Conservation (phyloP, 2,888 invertebrate species). For the Drosophila rellima region DNA sequence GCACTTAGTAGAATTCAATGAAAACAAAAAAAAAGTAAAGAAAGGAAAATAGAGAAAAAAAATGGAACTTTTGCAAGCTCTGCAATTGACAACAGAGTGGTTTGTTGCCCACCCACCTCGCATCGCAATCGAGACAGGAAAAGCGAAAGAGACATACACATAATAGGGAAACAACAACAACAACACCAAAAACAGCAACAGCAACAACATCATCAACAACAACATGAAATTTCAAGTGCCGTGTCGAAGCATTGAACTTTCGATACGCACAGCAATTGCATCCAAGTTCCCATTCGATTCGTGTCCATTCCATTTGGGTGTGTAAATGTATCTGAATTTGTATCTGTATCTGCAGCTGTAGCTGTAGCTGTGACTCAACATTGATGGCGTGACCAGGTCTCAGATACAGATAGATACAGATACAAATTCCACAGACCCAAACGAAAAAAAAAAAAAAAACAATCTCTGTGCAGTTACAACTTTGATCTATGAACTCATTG, state of each 20-base stretch:
- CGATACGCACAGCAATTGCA: constrained; percentile 23
- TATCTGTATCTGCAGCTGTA: not conserved
- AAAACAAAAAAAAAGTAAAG: constrained; percentile 7
- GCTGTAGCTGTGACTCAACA: constrained; percentile 10
- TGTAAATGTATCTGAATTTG: not conserved
- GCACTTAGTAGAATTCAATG: constrained; percentile 37
- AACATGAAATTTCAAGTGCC: constrained; percentile 53
- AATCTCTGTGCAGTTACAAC: constrained; percentile 6
- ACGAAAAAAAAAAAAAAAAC: constrained; percentile 2
- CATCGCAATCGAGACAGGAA: not conserved
- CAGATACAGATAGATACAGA: constrained; percentile 22
- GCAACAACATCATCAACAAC: constrained; percentile 26
- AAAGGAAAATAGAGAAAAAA: not conserved
- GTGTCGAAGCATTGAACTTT: constrained; percentile 61
- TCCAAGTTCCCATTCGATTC: constrained; percentile 23
- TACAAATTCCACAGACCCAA: constrained; percentile 17
- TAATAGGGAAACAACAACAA: constrained; percentile 1
- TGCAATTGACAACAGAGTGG: constrained; percentile 55
- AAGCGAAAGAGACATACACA: constrained; percentile 10
- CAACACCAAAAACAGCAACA: not conserved
- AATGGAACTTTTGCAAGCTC: constrained; percentile 46
- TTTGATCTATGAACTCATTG: constrained; percentile 33
- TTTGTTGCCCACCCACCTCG: not conserved
- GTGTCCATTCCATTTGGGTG: constrained; percentile 15
- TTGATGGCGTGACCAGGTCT: constrained; percentile 33